Conservation (phyloP, 1,140 invertebrate genomes). For the Brachionus rubens region DNA sequence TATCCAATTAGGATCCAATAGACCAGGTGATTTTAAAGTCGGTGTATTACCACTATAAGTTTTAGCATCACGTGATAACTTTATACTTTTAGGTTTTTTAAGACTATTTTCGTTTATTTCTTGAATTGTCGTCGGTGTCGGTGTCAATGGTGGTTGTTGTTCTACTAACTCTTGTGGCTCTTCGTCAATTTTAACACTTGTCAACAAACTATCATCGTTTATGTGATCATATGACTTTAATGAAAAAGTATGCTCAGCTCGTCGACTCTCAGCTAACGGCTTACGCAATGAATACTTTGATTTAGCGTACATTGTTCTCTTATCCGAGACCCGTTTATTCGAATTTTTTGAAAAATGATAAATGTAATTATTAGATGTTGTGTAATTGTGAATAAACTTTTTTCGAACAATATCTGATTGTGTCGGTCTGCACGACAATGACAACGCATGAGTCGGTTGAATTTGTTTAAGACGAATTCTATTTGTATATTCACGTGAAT, state of each 20-base stretch:
- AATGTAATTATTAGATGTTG: background rate
- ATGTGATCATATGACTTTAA: background rate
- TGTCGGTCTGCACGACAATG: background rate
- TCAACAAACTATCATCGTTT: no score
- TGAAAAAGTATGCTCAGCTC: background rate
- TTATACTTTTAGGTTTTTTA: background rate
- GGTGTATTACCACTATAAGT: background rate
- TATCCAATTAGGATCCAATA: conserved; percentile 26
- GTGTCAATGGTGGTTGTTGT: background rate
- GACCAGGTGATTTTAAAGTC: conserved; percentile 1
- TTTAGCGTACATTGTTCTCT: background rate
- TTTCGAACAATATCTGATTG: background rate
- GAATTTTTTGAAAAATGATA: background rate
- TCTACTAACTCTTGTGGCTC: background rate
- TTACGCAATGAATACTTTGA: background rate
- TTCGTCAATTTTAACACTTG: background rate
- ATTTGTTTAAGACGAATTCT: background rate
- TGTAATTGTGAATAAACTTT: background rate
- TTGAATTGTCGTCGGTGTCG: no score
- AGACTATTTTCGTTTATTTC: background rate
- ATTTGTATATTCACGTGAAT: background rate
- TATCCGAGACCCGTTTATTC: conserved; percentile 3
- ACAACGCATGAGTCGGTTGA: background rate
- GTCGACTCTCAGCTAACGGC: background rate
- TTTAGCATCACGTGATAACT: background rate